Evolutionary conservation across 2,113 vertebrate species (phyloP).

Genomic region (Cichladusa arquata): DNA sequence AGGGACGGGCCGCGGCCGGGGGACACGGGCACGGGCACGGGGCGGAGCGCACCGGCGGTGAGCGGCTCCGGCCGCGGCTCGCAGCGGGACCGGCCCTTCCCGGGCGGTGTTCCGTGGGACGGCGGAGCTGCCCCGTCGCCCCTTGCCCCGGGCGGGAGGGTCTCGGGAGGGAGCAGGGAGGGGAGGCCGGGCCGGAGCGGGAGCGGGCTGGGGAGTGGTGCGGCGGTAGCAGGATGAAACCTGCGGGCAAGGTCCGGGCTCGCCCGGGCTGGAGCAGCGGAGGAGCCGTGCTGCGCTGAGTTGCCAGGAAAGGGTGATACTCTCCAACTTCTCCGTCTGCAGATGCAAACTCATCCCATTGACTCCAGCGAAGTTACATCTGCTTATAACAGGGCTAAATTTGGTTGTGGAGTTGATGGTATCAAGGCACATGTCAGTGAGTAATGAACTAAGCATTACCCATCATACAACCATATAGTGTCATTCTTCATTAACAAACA

Average conservation of each 20-base stretch:
- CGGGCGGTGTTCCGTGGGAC: neutral
- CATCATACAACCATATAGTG: neutral
- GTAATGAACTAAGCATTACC: constrained; percentile 53
- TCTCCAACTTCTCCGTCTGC: constrained; percentile 51
- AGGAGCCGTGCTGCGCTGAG: neutral
- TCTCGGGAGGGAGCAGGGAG: neutral
- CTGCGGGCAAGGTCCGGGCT: neutral
- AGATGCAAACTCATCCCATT: constrained; percentile 35
- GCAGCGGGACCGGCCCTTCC: neutral
- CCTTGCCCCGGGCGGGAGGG: neutral
- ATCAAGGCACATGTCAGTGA: constrained; percentile 45
- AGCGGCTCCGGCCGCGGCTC: neutral
- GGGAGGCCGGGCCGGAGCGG: neutral
- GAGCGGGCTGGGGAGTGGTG: neutral
- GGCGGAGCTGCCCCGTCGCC: neutral
- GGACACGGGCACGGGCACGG: neutral
- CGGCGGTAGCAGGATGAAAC: neutral
- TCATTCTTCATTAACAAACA: constrained; percentile 12
- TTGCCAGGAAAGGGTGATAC: constrained; percentile 2
- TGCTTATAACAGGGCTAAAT: constrained; percentile 61
- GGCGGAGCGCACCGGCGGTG: neutral
- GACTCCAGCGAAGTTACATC: constrained; percentile 36
- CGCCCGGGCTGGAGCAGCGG: neutral
- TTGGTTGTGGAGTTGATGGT: constrained; percentile 52
- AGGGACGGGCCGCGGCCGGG: neutral